Base-by-base conservation (phyloP, 2,113 vertebrate genomes). In the Pluvialis apricaria region DNA sequence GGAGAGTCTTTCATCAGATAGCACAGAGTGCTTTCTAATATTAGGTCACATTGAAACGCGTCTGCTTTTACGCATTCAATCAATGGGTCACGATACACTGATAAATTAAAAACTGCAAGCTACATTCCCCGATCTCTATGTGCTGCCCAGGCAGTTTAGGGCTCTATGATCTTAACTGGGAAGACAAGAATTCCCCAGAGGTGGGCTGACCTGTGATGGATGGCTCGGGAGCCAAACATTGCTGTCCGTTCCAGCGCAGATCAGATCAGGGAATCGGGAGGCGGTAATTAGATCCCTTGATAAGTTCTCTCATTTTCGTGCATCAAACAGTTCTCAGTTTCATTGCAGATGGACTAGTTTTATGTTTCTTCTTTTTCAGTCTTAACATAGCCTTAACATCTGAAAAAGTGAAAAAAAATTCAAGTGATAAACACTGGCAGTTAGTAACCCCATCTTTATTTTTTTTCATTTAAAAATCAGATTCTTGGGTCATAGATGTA, bases 101-200 rank as follows among this genome's bases (percentile, higher is more conserved):
- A 86, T 81, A 91, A 93, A 97, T 82, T 87, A 87, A 94, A 89
- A 85, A 26, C 38, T 62, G 42, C 51, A 73, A 52, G 31, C 45
- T 54, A 10, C 54, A 49, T 73, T 80, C 58, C 40, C 52, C 51
- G 76, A 36, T 90, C 58, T 69, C 29, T 31, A 0, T 18, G 42
- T 90, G 62, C 76, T 86, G 49, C 62, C 83, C 54, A 29, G 62
- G 82, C 40, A 61, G 28, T 70, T 92, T 34, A 65, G 57, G 79
- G 88, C 76, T 51, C 38, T 45, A 0, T 80, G 78, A 62, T 90
- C 44, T 69, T 61, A 65, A 1, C 54, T 45, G 71, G 82, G 80
- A 92, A 93, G 82, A 66, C 54, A 88, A 92, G 72, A 92, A 77
- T 73, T 32, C 86, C 70, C 64, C 42, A 15, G 76, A 51, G 91